Conservation (phyloP, 2,888 invertebrate species). For the Brenthis ino region DNA sequence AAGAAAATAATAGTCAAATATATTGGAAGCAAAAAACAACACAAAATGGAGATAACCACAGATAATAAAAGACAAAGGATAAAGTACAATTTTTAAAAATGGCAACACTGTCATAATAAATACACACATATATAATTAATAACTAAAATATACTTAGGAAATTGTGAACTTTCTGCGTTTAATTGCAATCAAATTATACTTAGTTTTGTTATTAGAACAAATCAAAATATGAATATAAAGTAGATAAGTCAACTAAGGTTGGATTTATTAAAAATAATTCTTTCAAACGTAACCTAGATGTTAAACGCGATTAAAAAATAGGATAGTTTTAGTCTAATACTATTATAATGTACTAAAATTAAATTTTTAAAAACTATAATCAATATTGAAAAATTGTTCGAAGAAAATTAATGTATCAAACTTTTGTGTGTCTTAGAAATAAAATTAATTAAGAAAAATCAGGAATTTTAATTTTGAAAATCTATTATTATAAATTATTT, state of each 20-base stretch:
- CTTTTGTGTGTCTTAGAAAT: slow-evolving; percentile 67
- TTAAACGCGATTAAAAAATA: slow-evolving; percentile 5
- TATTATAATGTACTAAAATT: slow-evolving; percentile 30
- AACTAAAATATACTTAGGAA: slow-evolving; percentile 4
- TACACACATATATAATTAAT: neutral
- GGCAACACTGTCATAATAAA: neutral
- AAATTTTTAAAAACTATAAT: slow-evolving; percentile 13
- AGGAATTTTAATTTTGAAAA: slow-evolving; percentile 49
- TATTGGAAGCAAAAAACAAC: slow-evolving; percentile 8
- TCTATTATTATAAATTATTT: neutral
- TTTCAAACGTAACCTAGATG: slow-evolving; percentile 8
- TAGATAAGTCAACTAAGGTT: neutral
- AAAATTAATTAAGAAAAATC: slow-evolving; percentile 54
- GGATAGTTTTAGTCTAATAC: slow-evolving; percentile 24
- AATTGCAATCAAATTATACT: neutral
- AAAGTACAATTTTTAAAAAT: neutral
- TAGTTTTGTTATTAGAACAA: slow-evolving; percentile 19
- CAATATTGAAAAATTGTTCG: slow-evolving; percentile 50
- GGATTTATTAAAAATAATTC: neutral
- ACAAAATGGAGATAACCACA: slow-evolving; percentile 1
- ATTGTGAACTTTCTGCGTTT: slow-evolving; percentile 7
- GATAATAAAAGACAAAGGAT: neutral
- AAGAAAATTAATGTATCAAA: slow-evolving; percentile 61
- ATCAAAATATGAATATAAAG: slow-evolving; percentile 3
- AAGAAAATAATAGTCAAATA: slow-evolving; percentile 16